phyloP scores from a whole-genome alignment of 2,888 invertebrate species.

The Stenurella melanura region DNA sequence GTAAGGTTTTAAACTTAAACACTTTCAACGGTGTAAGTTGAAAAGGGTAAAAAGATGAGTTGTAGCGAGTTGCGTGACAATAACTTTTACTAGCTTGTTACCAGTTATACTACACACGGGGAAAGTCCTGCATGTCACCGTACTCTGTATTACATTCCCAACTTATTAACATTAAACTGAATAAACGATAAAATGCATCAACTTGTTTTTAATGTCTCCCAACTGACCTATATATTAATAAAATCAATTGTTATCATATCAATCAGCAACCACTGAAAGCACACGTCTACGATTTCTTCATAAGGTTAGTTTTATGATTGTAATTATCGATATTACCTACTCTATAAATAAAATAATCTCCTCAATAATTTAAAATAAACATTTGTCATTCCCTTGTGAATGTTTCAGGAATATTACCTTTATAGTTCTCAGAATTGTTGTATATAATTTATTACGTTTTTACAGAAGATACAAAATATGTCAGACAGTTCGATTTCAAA shows the following conservation, averaged over 20 bases:
- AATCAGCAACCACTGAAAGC: constrained; percentile 10
- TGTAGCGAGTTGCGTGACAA: constrained; percentile 35
- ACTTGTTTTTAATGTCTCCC: constrained; percentile 15
- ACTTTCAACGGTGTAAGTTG: constrained; percentile 18
- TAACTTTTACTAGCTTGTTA: constrained; percentile 33
- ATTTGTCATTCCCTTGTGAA: constrained; percentile 14
- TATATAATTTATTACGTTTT: too few species aligned
- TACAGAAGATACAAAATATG: too few species aligned
- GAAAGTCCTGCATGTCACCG: constrained; percentile 46
- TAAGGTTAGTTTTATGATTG: constrained; percentile 5
- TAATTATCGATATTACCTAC: not conserved
- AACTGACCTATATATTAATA: constrained; percentile 38
- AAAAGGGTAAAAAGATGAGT: constrained; percentile 32
- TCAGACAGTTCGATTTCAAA: too few species aligned
- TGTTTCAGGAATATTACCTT: constrained; percentile 3
- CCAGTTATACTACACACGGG: constrained; percentile 8
- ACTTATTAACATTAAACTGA: constrained; percentile 20
- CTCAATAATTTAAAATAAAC: not conserved
- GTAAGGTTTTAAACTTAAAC: constrained; percentile 25
- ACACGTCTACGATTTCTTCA: constrained; percentile 7
- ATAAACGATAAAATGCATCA: constrained; percentile 26
- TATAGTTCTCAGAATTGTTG: too few species aligned
- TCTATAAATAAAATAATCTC: not conserved
- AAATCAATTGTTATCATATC: constrained; percentile 29
- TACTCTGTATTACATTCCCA: constrained; percentile 2